Conservation (phyloP, 2,888 invertebrate genomes). For the Drosophila incognita region DNA sequence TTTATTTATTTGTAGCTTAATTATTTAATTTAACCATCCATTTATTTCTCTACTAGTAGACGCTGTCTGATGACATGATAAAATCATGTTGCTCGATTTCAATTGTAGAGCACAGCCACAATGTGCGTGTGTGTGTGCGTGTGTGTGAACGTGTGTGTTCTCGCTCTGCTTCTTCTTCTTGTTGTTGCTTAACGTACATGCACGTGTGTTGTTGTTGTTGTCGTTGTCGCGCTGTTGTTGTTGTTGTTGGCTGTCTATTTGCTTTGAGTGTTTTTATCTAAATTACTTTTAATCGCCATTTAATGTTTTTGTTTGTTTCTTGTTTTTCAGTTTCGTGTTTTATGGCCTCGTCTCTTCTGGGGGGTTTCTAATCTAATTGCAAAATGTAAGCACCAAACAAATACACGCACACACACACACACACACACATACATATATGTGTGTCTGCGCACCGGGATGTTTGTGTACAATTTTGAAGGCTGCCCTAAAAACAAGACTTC, state of each 20-base stretch:
- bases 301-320: constrained; percentile 80
- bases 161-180: constrained; percentile 11
- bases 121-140: neutral
- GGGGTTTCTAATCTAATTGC: constrained; percentile 77
- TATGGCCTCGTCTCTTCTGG: constrained; percentile 67
- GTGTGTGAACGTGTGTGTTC: neutral
- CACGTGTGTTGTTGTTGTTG: constrained; percentile 18
- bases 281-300: constrained; percentile 81
- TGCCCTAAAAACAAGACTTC: constrained; percentile 7
- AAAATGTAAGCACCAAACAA: constrained; percentile 62
- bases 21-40: rapidly evolving
- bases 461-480: constrained; percentile 71
- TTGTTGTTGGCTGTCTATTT: constrained; percentile 49
- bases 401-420: constrained; percentile 19
- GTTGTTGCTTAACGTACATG: constrained; percentile 16
- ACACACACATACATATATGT: constrained; percentile 1
- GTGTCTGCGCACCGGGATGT: constrained; percentile 42
- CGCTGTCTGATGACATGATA: neutral
- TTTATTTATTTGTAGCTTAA: neutral
- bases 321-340: constrained; percentile 66
- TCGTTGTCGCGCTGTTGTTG: constrained; percentile 38
- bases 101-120: constrained; percentile 12
- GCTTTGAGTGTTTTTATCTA: constrained; percentile 76
- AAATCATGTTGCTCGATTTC: constrained; percentile 11
- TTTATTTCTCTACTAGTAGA: neutral